A percentile compares a stretch with the other conserved stretches of the same genome.
Conservation (phyloP, 2,797 vertebrate genomes). For the Discoglossus pictus region DNA sequence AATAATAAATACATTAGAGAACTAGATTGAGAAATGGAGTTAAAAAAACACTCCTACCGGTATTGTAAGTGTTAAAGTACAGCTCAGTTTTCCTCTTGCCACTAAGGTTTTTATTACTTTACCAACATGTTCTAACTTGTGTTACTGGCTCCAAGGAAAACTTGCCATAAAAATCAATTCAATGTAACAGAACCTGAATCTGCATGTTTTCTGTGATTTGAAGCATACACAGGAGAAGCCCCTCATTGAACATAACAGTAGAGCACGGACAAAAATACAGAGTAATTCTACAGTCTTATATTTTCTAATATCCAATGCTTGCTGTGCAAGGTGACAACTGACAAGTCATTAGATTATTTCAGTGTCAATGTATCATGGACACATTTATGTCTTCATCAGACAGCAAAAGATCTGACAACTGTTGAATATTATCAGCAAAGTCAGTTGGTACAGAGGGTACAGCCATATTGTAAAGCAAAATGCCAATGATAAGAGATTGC, state of each 20-base stretch:
- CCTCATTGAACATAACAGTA: too few species aligned
- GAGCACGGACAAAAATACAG: not conserved
- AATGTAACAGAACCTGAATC: not conserved
- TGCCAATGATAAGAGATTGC: constrained; percentile 38
- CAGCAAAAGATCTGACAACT: constrained; percentile 41
- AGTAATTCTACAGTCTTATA: not conserved
- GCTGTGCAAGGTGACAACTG: not conserved
- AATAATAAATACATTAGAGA: too few species aligned
- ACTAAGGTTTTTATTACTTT: constrained; percentile 1
- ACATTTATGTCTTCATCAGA: constrained; percentile 35
- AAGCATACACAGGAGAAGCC: too few species aligned
- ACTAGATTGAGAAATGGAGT: too few species aligned
- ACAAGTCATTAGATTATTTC: not conserved
- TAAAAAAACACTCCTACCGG: too few species aligned
- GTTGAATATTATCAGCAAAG: constrained; percentile 47
- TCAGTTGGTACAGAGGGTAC: not conserved
- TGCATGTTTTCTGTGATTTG: not conserved
- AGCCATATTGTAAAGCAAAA: constrained; percentile 47
- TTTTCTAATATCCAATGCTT: not conserved
- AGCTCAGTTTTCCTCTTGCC: not conserved
- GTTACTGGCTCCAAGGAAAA: not conserved
- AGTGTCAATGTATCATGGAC: not conserved
- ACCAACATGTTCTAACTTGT: constrained; percentile 13
- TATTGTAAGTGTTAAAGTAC: too few species aligned
- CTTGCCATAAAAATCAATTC: constrained; percentile 1